These are phyloP conservation scores for Coreoperca whiteheadi DNA, from an alignment of 2,113 vertebrate species.

Conservation along the genomic window DNA sequence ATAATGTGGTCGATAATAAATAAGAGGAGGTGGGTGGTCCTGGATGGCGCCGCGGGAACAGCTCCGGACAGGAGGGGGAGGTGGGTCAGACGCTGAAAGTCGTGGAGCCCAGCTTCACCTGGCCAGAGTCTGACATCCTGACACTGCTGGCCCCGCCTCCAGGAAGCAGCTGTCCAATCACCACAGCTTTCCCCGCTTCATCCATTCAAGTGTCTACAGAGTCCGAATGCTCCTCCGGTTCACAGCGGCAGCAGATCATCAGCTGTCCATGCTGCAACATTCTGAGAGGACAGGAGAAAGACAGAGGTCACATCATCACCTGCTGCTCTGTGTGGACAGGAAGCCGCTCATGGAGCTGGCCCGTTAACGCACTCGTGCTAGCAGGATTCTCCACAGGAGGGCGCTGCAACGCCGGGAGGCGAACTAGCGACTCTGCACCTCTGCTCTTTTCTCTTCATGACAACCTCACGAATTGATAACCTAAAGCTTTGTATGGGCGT, in stretches of 20 bases:
- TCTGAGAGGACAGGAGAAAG: conserved; percentile 79
- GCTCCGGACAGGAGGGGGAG: conserved; percentile 26
- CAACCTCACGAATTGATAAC: too few species aligned
- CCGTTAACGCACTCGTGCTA: too few species aligned
- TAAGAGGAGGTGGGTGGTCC: conserved; percentile 66
- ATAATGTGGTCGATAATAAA: conserved; percentile 77
- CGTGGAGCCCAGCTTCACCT: conserved; percentile 1
- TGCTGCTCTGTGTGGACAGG: too few species aligned
- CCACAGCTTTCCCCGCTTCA: conserved; percentile 53
- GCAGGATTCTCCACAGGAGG: too few species aligned
- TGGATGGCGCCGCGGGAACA: conserved; percentile 36
- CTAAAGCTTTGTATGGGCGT: too few species aligned
- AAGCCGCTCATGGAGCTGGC: too few species aligned
- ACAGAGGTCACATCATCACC: neutral
- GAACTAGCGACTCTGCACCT: too few species aligned
- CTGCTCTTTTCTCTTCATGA: too few species aligned
- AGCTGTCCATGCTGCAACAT: conserved; percentile 99
- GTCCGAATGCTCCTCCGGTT: conserved; percentile 49
- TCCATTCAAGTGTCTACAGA: conserved; percentile 68
- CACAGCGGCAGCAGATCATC: conserved; percentile 85
- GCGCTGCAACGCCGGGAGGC: too few species aligned
- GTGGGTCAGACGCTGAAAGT: conserved; percentile 39
- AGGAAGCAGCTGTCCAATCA: conserved; percentile 51
- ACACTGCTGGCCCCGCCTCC: conserved; percentile 40
- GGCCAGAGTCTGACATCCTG: conserved; percentile 38